A percentile compares a stretch with the other conserved stretches of the same genome.
phyloP scores from a whole-genome alignment of 2,113 vertebrate genomes.

The Chamaea fasciata region DNA sequence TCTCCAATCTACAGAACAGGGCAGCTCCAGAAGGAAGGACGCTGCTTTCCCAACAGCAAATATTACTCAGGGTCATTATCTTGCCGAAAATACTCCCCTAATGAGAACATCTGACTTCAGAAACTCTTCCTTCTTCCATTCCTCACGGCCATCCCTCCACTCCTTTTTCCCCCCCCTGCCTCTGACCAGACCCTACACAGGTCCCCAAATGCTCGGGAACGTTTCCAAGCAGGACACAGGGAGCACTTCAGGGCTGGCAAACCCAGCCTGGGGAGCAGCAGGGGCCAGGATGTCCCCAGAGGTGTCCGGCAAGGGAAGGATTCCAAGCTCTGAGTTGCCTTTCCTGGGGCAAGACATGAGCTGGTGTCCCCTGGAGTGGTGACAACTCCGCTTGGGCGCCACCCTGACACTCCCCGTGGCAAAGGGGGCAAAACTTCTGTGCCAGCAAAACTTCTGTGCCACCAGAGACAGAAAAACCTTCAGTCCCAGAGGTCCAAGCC shows the following conservation, averaged over 20 bases:
- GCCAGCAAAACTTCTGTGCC: no score
- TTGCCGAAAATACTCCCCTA: neutral
- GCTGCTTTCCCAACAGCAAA: neutral
- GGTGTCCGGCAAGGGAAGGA: neutral
- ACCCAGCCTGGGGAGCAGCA: neutral
- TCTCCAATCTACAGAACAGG: neutral
- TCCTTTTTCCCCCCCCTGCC: accelerated
- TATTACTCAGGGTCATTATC: neutral
- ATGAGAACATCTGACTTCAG: neutral
- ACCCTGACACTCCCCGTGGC: accelerated
- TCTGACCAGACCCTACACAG: no score
- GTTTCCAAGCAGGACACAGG: neutral
- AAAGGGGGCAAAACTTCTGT: neutral
- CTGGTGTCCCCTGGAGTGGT: neutral
- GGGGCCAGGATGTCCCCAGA: neutral
- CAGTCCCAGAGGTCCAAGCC: neutral
- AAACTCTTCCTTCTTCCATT: neutral
- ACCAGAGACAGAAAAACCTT: neutral
- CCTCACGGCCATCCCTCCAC: neutral
- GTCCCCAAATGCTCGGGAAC: neutral
- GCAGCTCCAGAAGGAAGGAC: neutral
- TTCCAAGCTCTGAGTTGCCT: neutral
- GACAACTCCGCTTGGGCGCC: accelerated
- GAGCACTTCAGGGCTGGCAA: neutral
- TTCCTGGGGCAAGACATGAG: no score